These are phyloP conservation scores for Eilema depressum DNA, from an alignment of 2,888 invertebrate species.

Conservation along the genomic window DNA sequence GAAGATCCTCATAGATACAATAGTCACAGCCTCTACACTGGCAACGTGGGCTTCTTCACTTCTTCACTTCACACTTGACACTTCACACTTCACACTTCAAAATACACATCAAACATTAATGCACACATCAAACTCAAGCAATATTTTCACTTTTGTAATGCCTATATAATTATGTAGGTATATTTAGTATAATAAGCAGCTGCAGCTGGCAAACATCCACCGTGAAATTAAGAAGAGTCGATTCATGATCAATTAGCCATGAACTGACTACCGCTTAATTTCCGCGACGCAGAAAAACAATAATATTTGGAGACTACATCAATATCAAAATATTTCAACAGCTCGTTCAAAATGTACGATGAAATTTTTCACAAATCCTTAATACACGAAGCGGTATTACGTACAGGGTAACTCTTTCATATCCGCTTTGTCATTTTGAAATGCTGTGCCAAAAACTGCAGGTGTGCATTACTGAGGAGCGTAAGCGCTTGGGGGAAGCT, in stretches of 20 bases:
- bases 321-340: not conserved
- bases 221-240: not conserved
- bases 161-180: too few relatives aligned
- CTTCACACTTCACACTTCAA: too few relatives aligned
- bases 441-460: slow-evolving; percentile 61
- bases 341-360: slow-evolving; percentile 5
- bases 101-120: too few relatives aligned
- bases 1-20: too few relatives aligned
- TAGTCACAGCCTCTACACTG: too few relatives aligned
- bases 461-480: slow-evolving; percentile 56
- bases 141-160: too few relatives aligned
- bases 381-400: slow-evolving; percentile 13
- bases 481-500: slow-evolving; percentile 42
- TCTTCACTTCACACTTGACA: too few relatives aligned
- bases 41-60: too few relatives aligned
- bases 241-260: not conserved
- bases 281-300: not conserved
- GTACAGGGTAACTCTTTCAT: slow-evolving; percentile 39
- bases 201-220: not conserved
- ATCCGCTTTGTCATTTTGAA: slow-evolving; percentile 48
- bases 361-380: slow-evolving; percentile 15
- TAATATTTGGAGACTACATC: not conserved
- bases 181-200: too few relatives aligned
- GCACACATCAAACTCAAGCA: too few relatives aligned
- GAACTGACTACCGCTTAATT: not conserved